A percentile compares a stretch with the other conserved stretches of the same genome.
Conservation (phyloP, 2,113 vertebrate species). For the Beaufortia kweichowensis region DNA sequence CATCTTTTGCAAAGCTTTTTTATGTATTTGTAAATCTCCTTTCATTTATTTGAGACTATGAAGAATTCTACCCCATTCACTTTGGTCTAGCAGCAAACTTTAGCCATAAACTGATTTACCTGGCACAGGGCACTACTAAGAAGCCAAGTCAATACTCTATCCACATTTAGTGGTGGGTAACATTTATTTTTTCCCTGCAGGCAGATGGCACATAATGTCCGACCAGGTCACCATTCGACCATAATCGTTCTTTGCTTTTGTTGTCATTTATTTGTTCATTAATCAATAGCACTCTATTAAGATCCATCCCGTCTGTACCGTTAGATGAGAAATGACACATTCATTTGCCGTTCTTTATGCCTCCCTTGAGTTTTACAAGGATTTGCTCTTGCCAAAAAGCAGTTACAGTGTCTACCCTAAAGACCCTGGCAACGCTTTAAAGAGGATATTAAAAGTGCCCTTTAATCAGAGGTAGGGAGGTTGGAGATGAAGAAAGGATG, state of each 20-base stretch:
- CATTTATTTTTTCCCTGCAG: constrained; percentile 12
- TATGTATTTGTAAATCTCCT: too few relatives aligned
- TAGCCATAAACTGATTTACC: neutral
- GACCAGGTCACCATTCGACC: neutral
- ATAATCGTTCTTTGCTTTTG: constrained; percentile 48
- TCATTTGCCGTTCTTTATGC: constrained; percentile 59
- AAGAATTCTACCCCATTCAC: too few relatives aligned
- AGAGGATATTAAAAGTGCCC: constrained; percentile 57
- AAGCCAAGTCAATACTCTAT: constrained; percentile 4
- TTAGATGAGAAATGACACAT: constrained; percentile 60
- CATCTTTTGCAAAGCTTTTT: too few relatives aligned
- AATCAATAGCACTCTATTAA: constrained; percentile 59
- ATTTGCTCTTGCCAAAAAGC: constrained; percentile 57
- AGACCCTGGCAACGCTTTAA: constrained; percentile 56
- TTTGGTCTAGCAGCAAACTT: neutral
- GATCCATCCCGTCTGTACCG: constrained; percentile 56
- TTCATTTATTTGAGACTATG: too few relatives aligned
- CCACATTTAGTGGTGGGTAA: constrained; percentile 12
- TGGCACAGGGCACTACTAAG: neutral
- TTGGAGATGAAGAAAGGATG: constrained; percentile 54
- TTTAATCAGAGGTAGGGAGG: constrained; percentile 63
- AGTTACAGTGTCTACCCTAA: constrained; percentile 62
- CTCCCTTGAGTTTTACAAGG: constrained; percentile 48
- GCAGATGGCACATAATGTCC: constrained; percentile 34
- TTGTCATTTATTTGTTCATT: constrained; percentile 56